A percentile compares a stretch with the other conserved stretches of the same genome.
Evolutionary conservation across 2,888 invertebrate genomes (phyloP).

Genomic region (Mythimna ferrago): DNA sequence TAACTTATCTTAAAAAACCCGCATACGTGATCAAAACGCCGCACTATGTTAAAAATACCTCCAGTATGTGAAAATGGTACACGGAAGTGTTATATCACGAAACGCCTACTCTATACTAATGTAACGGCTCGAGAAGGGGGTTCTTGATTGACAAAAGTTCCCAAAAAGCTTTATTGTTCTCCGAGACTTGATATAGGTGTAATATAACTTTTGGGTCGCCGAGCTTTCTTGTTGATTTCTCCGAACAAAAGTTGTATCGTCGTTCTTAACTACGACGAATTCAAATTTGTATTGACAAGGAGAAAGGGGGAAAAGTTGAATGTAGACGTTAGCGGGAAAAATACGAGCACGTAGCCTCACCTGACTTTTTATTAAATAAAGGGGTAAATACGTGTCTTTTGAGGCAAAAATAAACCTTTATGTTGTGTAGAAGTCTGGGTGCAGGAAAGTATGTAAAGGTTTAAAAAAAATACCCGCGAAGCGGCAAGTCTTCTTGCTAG

Average conservation of each 20-base stretch:
- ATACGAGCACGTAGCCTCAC: slow-evolving; percentile 40
- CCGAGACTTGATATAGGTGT: slow-evolving; percentile 73
- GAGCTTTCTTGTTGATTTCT: slow-evolving; percentile 68
- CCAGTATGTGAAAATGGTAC: background rate
- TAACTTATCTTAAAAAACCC: no score
- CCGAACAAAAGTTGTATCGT: slow-evolving; percentile 69
- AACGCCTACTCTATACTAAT: slow-evolving; percentile 32
- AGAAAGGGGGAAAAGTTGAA: slow-evolving; percentile 46
- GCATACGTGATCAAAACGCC: no score
- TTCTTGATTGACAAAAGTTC: slow-evolving; percentile 72
- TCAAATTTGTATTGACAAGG: slow-evolving; percentile 60
- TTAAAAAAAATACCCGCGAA: background rate
- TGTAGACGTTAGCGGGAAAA: slow-evolving; percentile 31
- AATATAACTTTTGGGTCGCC: slow-evolving; percentile 77
- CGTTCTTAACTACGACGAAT: slow-evolving; percentile 55
- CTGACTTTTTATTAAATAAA: slow-evolving; percentile 47
- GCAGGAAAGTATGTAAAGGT: background rate
- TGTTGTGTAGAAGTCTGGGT: background rate
- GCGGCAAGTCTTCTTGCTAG: no score
- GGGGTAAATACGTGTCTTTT: slow-evolving; percentile 33
- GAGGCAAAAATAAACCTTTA: slow-evolving; percentile 26
- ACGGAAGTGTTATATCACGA: slow-evolving; percentile 29
- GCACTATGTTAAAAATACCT: no score
- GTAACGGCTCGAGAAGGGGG: slow-evolving; percentile 42
- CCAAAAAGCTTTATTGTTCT: slow-evolving; percentile 69